These are phyloP conservation scores for Leptinotarsa tumamoca DNA, from an alignment of 2,888 invertebrate genomes.

Conservation along the genomic window DNA sequence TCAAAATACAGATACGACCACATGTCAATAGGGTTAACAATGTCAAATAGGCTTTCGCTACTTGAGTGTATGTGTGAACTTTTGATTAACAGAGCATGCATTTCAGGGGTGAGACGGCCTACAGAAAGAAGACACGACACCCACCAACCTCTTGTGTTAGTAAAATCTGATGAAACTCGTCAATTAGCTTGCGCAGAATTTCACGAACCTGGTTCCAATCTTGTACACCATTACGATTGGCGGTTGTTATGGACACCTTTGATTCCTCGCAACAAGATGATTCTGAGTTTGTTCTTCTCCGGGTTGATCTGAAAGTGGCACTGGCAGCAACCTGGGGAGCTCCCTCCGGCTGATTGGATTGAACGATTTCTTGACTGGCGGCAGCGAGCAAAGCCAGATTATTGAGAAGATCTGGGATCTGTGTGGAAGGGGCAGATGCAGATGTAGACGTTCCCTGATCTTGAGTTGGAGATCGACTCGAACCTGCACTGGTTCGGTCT, in stretches of 20 bases:
- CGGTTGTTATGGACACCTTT: constrained; percentile 53
- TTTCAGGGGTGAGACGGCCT: constrained; percentile 47
- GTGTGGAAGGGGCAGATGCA: constrained; percentile 38
- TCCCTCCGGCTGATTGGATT: constrained; percentile 18
- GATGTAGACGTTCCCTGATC: constrained; percentile 29
- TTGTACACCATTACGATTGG: constrained; percentile 50
- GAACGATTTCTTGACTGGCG: constrained; percentile 43
- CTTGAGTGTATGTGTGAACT: not conserved
- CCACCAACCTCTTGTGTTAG: constrained; percentile 54
- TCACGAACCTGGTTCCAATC: constrained; percentile 61
- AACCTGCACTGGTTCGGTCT: constrained; percentile 43
- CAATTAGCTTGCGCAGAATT: constrained; percentile 54
- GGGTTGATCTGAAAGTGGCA: constrained; percentile 44
- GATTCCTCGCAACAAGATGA: constrained; percentile 57
- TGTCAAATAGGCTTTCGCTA: no score
- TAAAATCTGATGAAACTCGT: constrained; percentile 49
- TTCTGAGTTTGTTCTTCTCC: constrained; percentile 53
- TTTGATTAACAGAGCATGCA: constrained; percentile 31
- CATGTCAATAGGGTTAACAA: no score
- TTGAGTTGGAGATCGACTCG: constrained; percentile 39
- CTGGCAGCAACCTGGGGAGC: constrained; percentile 43
- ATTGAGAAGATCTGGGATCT: constrained; percentile 48
- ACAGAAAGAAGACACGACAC: constrained; percentile 46
- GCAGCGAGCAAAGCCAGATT: constrained; percentile 51
- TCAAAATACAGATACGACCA: no score